Base-by-base conservation (phyloP, 2,888 invertebrate species). In the Idaea straminata region DNA sequence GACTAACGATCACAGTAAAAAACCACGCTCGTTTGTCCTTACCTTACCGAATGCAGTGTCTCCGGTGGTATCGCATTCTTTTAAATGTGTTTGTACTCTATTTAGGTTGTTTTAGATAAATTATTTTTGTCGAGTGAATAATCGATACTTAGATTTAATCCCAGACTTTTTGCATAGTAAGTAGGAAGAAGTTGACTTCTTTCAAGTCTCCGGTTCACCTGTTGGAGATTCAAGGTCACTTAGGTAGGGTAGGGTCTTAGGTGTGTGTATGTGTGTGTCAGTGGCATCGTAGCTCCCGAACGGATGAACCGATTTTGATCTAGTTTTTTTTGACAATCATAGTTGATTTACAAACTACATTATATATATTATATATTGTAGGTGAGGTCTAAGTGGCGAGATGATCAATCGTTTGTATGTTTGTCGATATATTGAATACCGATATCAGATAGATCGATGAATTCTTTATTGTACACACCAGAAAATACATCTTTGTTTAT, bases 1-100 rank as follows among this genome's bases (percentile, higher is more conserved):
- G 59, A 59, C 59, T 59, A 59, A 59, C 59, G 59, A 59, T 13
- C 25, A 13, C 59, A 59, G 34, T 59, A 59, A 59, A 59, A 59
- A 59, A 59, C 25, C 34, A 34, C 59, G 59, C 5, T 34, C 59
- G 59, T 34, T 59, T 59, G 59, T 59, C 59, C 59, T 59, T 59
- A 59, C 16, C 59, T 16, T 59, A 59, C 16, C 59, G 59, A 59
- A 16, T 25, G 25, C 59, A 59, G 59, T 59, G 59, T 34, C 34
- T 59, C 16, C 34, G 59, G 47, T 47, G 47, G 10, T 47, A 47
- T 47, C 47, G 10, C 47, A 47, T 47, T 47, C 47, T 47, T 47
- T 47, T 13, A 47, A 47, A 13, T 4, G 7, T 47, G 47, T 47
- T 47, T 47, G 13, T 7, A 47, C 10, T 47, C 5, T 47, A 47